Base-by-base conservation (phyloP, 2,797 vertebrate genomes). In the Helicolenus hilgendorfi region DNA sequence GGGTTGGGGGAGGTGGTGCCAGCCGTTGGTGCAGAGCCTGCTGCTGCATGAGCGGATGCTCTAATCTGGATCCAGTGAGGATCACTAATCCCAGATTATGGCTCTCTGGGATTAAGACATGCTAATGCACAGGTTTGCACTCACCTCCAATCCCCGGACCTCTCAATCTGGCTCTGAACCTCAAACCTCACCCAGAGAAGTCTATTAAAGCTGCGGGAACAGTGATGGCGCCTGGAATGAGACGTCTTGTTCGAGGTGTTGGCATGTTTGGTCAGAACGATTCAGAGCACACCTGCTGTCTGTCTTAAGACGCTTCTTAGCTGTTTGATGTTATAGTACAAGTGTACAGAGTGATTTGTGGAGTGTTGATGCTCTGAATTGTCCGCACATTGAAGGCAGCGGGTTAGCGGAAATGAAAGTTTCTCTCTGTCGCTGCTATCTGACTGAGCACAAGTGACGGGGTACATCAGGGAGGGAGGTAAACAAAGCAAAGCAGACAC, bases 31-130 rank as follows among this genome's bases (percentile, higher is more conserved):
- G 94, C 94, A 95, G 94, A 91, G 91, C 89, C 84, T 92, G 91
- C 84, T 92, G 91, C 93, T 95, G 95, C 93, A 94, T 94, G 94
- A 96, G 87, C 84, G 89, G 93, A 89, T 89, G 91, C 94, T 94
- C 92, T 94, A 96, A 96, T 96, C 95, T 93, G 90, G 93, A 92
- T 96, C 93, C 92, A 93, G 93, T 92, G 89, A 86, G 85, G 94
- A 96, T 96, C 91, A 95, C 96, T 97, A 97, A 98, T 97, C 96
- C 94, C 95, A 95, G 97, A 97, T 97, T 97, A 97, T 87, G 89
- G 81, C 86, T 95, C 89, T 89, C 80, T 88, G 90, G 93, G 96
- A 96, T 96, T 97, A 97, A 92, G 95, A 97, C 91, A 92, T 96
- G 95, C 96, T 97, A 96, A 97, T 97, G 96, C 95, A 93, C 93